These are phyloP conservation scores for Bungarus multicinctus DNA, from an alignment of 2,113 vertebrate genomes.

Conservation along the genomic window DNA sequence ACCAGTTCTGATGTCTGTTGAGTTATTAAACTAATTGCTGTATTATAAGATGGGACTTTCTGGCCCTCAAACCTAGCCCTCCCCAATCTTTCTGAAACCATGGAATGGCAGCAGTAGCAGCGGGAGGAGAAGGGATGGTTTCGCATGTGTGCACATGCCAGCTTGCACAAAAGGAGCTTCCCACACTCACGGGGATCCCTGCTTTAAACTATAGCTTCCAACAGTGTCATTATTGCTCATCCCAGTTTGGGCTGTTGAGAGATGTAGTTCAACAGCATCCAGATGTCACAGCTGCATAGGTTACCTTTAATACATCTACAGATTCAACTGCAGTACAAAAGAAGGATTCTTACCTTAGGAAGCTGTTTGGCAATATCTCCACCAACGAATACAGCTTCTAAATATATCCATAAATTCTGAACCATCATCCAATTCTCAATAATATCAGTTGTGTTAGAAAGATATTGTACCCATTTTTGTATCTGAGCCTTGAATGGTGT, in stretches of 20 bases:
- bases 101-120: not conserved
- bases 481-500: constrained; percentile 92
- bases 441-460: constrained; percentile 89
- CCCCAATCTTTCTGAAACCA: not conserved
- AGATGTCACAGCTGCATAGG: not conserved
- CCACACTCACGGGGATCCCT: not conserved
- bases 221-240: not conserved
- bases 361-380: constrained; percentile 96
- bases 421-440: constrained; percentile 97
- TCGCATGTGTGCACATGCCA: not conserved
- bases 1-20: not conserved
- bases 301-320: not conserved
- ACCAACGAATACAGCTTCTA: constrained; percentile 95
- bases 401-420: constrained; percentile 96
- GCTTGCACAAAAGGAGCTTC: not conserved
- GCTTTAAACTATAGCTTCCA: not conserved
- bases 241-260: not conserved
- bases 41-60: not conserved
- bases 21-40: no score
- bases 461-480: constrained; percentile 93
- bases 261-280: not conserved
- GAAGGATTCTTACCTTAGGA: constrained; percentile 82
- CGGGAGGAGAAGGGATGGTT: not conserved
- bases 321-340: not conserved
- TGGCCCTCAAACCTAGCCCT: not conserved